Percentiles rank a stretch among this genome's conserved stretches.
phyloP scores from a whole-genome alignment of 1,140 invertebrate genomes.

The Lasioglossum albipes region DNA sequence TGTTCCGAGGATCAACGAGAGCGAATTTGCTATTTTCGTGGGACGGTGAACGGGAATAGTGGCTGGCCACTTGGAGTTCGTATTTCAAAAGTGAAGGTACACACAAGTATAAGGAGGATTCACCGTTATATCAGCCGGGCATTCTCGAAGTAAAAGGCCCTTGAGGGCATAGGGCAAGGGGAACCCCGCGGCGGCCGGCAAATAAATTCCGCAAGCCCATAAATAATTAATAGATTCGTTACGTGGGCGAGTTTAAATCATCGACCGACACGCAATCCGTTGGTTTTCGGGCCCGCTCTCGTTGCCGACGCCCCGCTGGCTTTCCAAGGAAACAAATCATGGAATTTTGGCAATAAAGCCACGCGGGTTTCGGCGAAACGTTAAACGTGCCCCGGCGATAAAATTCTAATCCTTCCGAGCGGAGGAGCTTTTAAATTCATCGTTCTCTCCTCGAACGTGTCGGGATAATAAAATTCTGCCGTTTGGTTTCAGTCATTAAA shows the following conservation, averaged over 20 bases:
- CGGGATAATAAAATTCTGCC: constrained; percentile 1
- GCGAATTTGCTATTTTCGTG: background rate
- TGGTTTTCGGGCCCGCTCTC: constrained; percentile 46
- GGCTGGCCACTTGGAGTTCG: no score
- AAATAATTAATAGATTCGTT: constrained; percentile 77
- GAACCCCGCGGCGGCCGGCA: constrained; percentile 60
- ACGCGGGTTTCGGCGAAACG: constrained; percentile 48
- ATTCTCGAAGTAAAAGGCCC: constrained; percentile 35
- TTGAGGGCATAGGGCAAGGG: constrained; percentile 58
- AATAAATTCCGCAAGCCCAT: constrained; percentile 72
- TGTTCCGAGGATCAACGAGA: no score
- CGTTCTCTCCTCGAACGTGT: background rate
- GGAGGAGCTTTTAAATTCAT: constrained; percentile 7
- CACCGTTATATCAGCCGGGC: constrained; percentile 58
- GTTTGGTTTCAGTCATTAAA: constrained; percentile 5
- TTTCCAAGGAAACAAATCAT: constrained; percentile 51
- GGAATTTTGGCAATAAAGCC: constrained; percentile 57
- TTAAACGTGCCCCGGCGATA: constrained; percentile 29
- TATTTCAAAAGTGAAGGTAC: background rate
- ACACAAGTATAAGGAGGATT: constrained; percentile 10
- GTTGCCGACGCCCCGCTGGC: constrained; percentile 49
- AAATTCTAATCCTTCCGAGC: constrained; percentile 23
- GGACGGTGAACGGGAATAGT: no score
- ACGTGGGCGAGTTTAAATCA: constrained; percentile 72
- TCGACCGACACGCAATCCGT: constrained; percentile 65